Base-by-base conservation (phyloP, 1,140 invertebrate species). In the Melitaea cinxia region DNA sequence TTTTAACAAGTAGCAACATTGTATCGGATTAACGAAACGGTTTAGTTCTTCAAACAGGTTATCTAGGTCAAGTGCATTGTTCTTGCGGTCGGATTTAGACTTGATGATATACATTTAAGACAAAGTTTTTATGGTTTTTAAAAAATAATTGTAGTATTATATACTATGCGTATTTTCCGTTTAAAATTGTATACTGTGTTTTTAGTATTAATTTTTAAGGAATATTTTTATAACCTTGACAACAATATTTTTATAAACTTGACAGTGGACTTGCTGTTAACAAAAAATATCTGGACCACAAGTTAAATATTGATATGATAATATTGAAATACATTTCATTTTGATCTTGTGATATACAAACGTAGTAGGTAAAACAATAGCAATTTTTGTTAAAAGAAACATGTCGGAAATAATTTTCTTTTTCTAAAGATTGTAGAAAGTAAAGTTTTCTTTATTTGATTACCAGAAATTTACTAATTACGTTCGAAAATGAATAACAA, bases 31-130 rank as follows among this genome's bases (percentile, higher is more conserved):
- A 14, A 17, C 37, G 55, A 45, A 65, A 57, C 37, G 37, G 15
- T 6, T 24, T 47, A 35, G n/a, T n/a, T n/a, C n/a, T n/a, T n/a
- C n/a, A n/a, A n/a, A 24, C 37, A 42, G 42, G 57, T 55, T 21
- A 67, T 50, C 50, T 67, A 4, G 65, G 65, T 67, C 65, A 67
- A 67, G 57, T 50, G 50, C 26, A 49, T n/a, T 28, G 17, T 24
- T n/a, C 15, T n/a, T 17, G 23, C 39, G 3, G 24, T 23, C 47
- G 24, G 23, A 50, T 26, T 26, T 24, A 0, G n/a, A 45, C n/a
- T 33, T 15, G 37, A 42, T 42, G 15, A 33, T 33, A 4, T 6
- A 17, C 15, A 42, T 42, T 42, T 17, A 17, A 42, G 17, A 42
- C 7, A 7, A 17, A 9, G 9, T 17, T 17, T 12, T 1, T 7